Percentiles rank a stretch among this genome's conserved stretches.
Evolutionary conservation across 2,888 invertebrate species (phyloP).

Genomic region (Temnothorax ravouxi): DNA sequence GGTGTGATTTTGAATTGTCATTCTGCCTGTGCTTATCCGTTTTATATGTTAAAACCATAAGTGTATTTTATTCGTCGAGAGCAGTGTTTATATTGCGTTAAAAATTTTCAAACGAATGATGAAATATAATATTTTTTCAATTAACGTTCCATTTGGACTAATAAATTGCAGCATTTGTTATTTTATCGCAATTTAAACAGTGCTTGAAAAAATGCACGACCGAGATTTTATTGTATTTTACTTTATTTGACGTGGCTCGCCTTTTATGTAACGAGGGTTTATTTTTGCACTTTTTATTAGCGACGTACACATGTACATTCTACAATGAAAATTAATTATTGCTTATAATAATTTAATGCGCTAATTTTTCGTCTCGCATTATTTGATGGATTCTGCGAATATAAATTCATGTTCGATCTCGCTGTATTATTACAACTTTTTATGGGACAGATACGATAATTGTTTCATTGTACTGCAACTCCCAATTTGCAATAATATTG

Average conservation of each 20-base stretch:
- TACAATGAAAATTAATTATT: conserved; percentile 6
- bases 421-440: background rate
- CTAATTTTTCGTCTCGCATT: background rate
- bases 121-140: background rate
- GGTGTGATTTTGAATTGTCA: conserved; percentile 44
- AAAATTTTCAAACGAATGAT: background rate
- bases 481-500: conserved; percentile 3
- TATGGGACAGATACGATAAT: background rate
- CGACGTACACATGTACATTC: background rate
- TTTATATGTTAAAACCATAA: conserved; percentile 14
- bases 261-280: conserved; percentile 18
- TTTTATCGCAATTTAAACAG: conserved; percentile 21
- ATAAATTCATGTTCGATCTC: conserved; percentile 6
- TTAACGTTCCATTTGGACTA: background rate
- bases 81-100: conserved; percentile 21
- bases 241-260: conserved; percentile 8
- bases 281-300: conserved; percentile 27
- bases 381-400: conserved; percentile 14
- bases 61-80: conserved; percentile 27
- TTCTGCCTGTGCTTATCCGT: conserved; percentile 33
- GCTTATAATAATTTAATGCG: conserved; percentile 27
- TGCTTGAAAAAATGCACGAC: conserved; percentile 38
- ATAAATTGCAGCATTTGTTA: background rate
- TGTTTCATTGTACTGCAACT: background rate
- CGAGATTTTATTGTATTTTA: conserved; percentile 30